Conservation (phyloP, 2,888 invertebrate genomes). For the Andrena camellia region DNA sequence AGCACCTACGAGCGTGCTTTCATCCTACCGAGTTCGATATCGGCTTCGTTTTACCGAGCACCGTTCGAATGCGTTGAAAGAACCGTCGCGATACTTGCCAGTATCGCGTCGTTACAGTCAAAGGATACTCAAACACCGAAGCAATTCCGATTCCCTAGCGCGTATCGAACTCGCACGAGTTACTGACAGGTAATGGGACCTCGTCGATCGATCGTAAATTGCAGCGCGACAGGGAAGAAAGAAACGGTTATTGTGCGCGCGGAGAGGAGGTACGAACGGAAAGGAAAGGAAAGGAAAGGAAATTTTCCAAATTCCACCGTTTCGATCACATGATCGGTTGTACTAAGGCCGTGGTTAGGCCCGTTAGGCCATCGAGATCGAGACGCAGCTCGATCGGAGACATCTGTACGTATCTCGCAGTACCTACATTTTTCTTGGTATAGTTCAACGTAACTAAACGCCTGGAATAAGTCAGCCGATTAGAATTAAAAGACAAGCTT, state of each 20-base stretch:
- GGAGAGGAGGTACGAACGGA: no score
- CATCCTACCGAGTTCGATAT: conserved; percentile 7
- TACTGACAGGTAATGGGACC: background rate
- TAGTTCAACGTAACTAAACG: background rate
- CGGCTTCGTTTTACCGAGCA: background rate
- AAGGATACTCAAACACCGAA: conserved; percentile 11
- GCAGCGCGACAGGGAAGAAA: conserved; percentile 2
- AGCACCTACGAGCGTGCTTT: background rate
- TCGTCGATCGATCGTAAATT: conserved; percentile 10
- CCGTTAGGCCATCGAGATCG: background rate
- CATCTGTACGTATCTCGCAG: conserved; percentile 30
- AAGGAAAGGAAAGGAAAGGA: no score
- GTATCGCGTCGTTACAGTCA: background rate
- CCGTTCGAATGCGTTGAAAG: background rate
- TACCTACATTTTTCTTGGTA: background rate
- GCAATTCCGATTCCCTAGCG: conserved; percentile 3
- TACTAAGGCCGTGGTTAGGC: no score
- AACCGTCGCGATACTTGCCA: background rate
- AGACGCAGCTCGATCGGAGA: conserved; percentile 15
- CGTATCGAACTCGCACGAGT: background rate
- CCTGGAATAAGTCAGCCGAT: background rate
- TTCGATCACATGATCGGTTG: no score
- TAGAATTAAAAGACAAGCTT: conserved; percentile 81
- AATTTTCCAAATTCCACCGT: conserved; percentile 11
- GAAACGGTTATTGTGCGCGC: background rate